These are phyloP conservation scores for Halictus rubicundus DNA, from an alignment of 1,140 invertebrate genomes.

Conservation along the genomic window DNA sequence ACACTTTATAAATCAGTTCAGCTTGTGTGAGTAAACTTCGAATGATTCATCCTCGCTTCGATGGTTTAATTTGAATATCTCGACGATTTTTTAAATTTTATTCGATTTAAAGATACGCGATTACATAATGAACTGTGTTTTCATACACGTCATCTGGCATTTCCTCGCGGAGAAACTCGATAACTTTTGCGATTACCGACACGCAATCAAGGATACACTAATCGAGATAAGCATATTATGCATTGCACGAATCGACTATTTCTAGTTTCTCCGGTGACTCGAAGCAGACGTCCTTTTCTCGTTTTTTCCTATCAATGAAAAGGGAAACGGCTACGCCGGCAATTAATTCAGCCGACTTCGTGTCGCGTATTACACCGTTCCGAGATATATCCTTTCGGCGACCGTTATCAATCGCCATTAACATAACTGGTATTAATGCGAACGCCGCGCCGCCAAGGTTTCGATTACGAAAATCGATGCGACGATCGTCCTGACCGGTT, in stretches of 20 bases:
- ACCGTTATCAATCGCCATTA: constrained; percentile 28
- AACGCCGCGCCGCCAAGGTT: constrained; percentile 9
- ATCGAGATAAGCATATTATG: neutral
- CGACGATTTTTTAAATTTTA: too few species aligned
- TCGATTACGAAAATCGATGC: constrained; percentile 33
- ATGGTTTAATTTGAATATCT: too few species aligned
- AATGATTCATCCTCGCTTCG: too few species aligned
- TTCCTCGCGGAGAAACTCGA: too few species aligned
- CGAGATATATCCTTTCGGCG: constrained; percentile 14
- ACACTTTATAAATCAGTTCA: too few species aligned
- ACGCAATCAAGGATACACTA: neutral
- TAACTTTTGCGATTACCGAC: too few species aligned
- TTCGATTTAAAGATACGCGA: too few species aligned
- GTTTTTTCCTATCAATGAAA: neutral
- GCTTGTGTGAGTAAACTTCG: too few species aligned
- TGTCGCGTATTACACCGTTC: neutral
- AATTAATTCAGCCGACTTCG: neutral
- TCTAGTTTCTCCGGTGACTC: neutral
- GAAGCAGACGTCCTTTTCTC: neutral
- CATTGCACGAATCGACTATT: neutral
- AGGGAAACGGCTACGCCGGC: neutral
- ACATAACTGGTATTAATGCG: constrained; percentile 42
- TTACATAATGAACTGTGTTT: too few species aligned
- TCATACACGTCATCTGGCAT: too few species aligned
- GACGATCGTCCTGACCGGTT: neutral